phyloP scores from a whole-genome alignment of 2,888 invertebrate species.

The Noctua janthina region DNA sequence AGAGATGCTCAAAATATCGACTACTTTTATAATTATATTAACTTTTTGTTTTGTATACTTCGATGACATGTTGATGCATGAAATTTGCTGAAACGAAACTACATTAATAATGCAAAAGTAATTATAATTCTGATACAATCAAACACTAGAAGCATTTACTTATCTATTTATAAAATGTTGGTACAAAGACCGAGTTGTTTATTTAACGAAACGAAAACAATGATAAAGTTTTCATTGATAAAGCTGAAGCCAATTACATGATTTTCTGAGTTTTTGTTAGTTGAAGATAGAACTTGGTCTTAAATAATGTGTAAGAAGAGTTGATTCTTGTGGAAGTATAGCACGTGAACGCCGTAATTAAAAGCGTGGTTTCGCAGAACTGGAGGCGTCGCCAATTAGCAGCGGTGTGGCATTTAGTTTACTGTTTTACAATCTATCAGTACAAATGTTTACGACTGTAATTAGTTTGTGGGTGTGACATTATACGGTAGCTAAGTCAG shows the following conservation, averaged over 20 bases:
- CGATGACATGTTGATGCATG: constrained; percentile 26
- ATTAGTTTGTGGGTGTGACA: constrained; percentile 21
- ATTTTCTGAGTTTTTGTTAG: constrained; percentile 22
- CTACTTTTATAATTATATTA: not conserved
- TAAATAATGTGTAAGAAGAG: constrained; percentile 56
- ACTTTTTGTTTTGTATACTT: constrained; percentile 18
- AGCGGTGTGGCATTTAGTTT: constrained; percentile 59
- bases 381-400: constrained; percentile 56
- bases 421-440: constrained; percentile 49
- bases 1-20: not conserved
- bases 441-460: constrained; percentile 46
- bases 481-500: not conserved
- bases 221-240: constrained; percentile 33
- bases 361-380: constrained; percentile 68
- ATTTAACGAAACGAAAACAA: constrained; percentile 41
- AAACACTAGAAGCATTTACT: constrained; percentile 70
- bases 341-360: constrained; percentile 76
- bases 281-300: constrained; percentile 57
- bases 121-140: constrained; percentile 32
- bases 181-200: constrained; percentile 52
- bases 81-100: not conserved
- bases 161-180: constrained; percentile 55
- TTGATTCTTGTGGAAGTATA: constrained; percentile 62
- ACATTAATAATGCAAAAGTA: constrained; percentile 54
- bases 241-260: constrained; percentile 46